Percentiles rank a stretch among this genome's conserved stretches.
Evolutionary conservation across 2,797 vertebrate species (phyloP).

Genomic region (Muscicapa striata): DNA sequence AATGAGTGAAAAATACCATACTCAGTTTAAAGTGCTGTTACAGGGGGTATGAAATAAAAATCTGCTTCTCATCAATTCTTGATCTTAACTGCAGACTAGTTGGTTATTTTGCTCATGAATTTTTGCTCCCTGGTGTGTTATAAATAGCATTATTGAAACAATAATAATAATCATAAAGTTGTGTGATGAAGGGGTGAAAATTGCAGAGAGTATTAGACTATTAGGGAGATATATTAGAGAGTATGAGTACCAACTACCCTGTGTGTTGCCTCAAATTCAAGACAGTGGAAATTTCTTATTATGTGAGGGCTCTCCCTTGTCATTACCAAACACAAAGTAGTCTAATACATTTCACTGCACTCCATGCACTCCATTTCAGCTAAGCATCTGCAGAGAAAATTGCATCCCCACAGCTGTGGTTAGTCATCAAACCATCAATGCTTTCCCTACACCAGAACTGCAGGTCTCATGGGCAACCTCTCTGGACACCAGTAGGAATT

Average conservation of each 20-base stretch:
- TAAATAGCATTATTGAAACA: slow-evolving; percentile 57
- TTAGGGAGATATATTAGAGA: neutral
- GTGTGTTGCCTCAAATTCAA: slow-evolving; percentile 45
- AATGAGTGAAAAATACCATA: slow-evolving; percentile 25
- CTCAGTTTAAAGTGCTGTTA: slow-evolving; percentile 44
- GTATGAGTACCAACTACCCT: neutral
- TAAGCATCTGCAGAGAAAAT: slow-evolving; percentile 49
- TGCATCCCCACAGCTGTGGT: slow-evolving; percentile 28
- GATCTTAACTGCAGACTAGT: slow-evolving; percentile 36
- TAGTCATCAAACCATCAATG: slow-evolving; percentile 4
- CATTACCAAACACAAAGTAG: slow-evolving; percentile 27
- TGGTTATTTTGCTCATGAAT: slow-evolving; percentile 43
- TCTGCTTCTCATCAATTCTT: slow-evolving; percentile 61
- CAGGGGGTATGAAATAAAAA: slow-evolving; percentile 56
- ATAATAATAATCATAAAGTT: slow-evolving; percentile 51
- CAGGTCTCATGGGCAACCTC: neutral
- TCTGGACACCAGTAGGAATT: neutral
- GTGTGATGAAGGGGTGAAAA: slow-evolving; percentile 30
- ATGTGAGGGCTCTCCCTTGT: slow-evolving; percentile 26
- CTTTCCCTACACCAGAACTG: accelerated
- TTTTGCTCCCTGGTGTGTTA: slow-evolving; percentile 44
- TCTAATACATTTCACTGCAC: slow-evolving; percentile 17
- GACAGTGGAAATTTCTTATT: slow-evolving; percentile 54
- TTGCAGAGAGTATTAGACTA: slow-evolving; percentile 36
- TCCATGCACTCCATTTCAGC: slow-evolving; percentile 20